A percentile compares a stretch with the other conserved stretches of the same genome.
These are phyloP conservation scores for Habropoda laboriosa DNA, from an alignment of 1,140 invertebrate species.

Conservation along the genomic window DNA sequence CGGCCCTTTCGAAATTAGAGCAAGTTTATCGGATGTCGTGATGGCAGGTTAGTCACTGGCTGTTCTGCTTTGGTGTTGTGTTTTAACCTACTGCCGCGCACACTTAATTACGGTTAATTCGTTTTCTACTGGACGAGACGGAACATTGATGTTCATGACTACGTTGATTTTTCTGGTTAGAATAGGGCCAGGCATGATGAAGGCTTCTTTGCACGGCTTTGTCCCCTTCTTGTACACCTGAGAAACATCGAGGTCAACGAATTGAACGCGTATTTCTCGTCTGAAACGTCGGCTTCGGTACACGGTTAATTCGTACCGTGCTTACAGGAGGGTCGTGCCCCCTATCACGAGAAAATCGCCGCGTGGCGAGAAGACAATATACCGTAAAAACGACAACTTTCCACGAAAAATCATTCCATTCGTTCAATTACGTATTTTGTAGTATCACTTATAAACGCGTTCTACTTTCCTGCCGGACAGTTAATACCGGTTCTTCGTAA, in stretches of 20 bases:
- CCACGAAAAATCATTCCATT: constrained; percentile 11
- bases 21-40: constrained; percentile 68
- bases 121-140: constrained; percentile 1
- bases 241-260: constrained; percentile 16
- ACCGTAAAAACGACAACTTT: neutral
- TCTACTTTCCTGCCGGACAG: neutral
- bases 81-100: constrained; percentile 26
- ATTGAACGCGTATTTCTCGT: constrained; percentile 1
- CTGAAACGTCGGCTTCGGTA: neutral
- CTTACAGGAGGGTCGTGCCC: too few relatives aligned
- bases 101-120: constrained; percentile 27
- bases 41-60: neutral
- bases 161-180: neutral
- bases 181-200: neutral
- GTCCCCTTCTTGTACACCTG: neutral
- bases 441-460: neutral
- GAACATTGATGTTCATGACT: neutral
- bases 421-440: constrained; percentile 3
- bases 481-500: neutral
- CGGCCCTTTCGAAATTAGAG: constrained; percentile 64
- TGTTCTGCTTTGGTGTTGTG: neutral
- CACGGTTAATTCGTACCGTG: too few relatives aligned
- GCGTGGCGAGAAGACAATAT: neutral
- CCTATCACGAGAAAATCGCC: neutral
- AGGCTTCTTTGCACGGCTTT: neutral